Conservation (phyloP, 2,797 vertebrate genomes). For the Darevskia mixta region DNA sequence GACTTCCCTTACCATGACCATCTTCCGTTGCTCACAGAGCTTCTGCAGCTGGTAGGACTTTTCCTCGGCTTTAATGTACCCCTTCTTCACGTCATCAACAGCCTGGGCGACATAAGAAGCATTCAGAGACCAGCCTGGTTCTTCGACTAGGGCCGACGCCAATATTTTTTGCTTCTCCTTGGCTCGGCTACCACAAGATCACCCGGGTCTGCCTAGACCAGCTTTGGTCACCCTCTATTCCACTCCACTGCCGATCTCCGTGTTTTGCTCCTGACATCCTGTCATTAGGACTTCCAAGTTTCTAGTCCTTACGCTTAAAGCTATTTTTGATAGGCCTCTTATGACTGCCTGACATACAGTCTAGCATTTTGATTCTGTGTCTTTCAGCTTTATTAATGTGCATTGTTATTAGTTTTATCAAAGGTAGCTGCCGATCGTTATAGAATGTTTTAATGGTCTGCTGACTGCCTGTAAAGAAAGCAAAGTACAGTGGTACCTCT, state of each 20-base stretch:
- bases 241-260: background rate
- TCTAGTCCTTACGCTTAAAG: background rate
- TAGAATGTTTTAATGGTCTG: no score
- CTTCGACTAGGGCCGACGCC: background rate
- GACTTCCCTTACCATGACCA: slow-evolving; percentile 87
- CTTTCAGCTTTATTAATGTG: no score
- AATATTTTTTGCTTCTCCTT: no score
- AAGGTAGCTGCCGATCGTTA: no score
- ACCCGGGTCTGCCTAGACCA: no score
- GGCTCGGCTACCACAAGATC: background rate
- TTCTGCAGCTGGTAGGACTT: slow-evolving; percentile 97
- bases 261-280: background rate
- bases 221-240: background rate
- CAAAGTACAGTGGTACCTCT: no score
- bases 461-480: no score
- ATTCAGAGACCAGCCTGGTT: background rate
- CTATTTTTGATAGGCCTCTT: background rate
- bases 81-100: slow-evolving; percentile 93
- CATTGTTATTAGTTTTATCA: no score
- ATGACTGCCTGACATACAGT: no score
- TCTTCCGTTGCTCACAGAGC: slow-evolving; percentile 93
- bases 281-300: background rate
- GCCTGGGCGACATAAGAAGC: slow-evolving; percentile 80
- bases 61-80: slow-evolving; percentile 93
- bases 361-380: no score